Evolutionary conservation across 2,113 vertebrate genomes (phyloP), one percentile per base, ranked within the genome.

Genomic region (Dromiciops gliroides): DNA sequence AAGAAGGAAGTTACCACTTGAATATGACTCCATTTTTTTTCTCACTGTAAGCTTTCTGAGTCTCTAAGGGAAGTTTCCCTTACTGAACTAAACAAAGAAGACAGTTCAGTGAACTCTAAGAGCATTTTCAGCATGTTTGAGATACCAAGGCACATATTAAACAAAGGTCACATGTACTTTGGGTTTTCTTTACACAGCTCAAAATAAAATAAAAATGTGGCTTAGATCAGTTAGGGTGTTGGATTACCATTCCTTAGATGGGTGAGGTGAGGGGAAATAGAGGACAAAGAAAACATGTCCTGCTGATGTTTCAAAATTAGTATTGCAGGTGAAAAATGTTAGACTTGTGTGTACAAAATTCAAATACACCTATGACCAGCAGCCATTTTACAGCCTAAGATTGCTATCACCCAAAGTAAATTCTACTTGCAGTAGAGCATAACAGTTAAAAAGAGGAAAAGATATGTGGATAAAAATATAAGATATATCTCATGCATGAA

Each of bases 231-330:
- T 91, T 93, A 95, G 90, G 48, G 67, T 95, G 95, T 95, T 93
- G 31, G 92, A 89, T 97, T 97, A 95, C 95, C 95, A 96, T 98
- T 97, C 94, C 95, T 96, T 31, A 91, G 93, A 95, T 97, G 95
- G 97, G 96, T 96, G 96, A 96, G 97, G 95, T 94, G 44, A 95
- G 94, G 48, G 60, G 90, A 94, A 93, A 95, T 50, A 92, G 91
- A 92, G 91, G 94, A 56, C 16, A 92, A 94, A 92, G 89, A 95
- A 96, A 93, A 90, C 5, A 90, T 83, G 95, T 97, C 93, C 95
- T 95, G 94, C 92, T 95, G 93, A 96, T 95, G 96, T 50, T 31
- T 31, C 48, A 94, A 94, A n/a, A 47, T 94, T 95, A 93, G 92
- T 96, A 90, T 89, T 51, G 89, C 94, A 96, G 96, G 95, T 97